Conservation (phyloP, 2,888 invertebrate species). For the Dyspetes luteomarginatus region DNA sequence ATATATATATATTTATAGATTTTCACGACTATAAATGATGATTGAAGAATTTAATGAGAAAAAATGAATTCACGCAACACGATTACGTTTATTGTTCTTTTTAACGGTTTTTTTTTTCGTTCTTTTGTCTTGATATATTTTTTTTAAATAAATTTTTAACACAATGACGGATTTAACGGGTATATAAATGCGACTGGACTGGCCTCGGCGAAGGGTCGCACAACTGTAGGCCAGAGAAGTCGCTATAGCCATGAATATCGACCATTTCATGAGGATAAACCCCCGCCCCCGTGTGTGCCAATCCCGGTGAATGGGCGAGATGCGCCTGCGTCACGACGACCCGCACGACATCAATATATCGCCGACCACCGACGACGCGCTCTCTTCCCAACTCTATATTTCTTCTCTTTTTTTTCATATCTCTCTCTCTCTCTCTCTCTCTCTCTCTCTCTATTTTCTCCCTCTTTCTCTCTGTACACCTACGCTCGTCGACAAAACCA, state of each 20-base stretch:
- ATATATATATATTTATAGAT: neutral
- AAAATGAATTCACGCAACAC: neutral
- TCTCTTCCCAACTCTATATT: slow-evolving; percentile 14
- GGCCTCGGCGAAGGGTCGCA: slow-evolving; percentile 78
- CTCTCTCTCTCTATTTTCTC: neutral
- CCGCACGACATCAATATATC: slow-evolving; percentile 77
- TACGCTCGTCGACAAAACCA: slow-evolving; percentile 50
- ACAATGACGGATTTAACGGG: slow-evolving; percentile 42
- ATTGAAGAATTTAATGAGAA: neutral
- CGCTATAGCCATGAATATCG: slow-evolving; percentile 81
- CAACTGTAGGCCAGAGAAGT: slow-evolving; percentile 75
- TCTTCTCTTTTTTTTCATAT: neutral
- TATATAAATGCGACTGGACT: slow-evolving; percentile 68
- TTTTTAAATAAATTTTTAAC: neutral
- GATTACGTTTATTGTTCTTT: neutral
- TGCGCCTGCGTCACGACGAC: slow-evolving; percentile 77
- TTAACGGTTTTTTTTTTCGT: neutral
- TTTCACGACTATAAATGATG: neutral
- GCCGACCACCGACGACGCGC: slow-evolving; percentile 61
- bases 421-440: neutral
- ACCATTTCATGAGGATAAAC: slow-evolving; percentile 77
- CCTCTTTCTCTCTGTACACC: neutral
- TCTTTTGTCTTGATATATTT: neutral
- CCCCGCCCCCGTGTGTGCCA: slow-evolving; percentile 76
- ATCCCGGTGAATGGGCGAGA: slow-evolving; percentile 64